Percentiles rank a stretch among this genome's conserved stretches.
Conservation (phyloP, 2,113 vertebrate genomes). For the Atractosteus spatula region DNA sequence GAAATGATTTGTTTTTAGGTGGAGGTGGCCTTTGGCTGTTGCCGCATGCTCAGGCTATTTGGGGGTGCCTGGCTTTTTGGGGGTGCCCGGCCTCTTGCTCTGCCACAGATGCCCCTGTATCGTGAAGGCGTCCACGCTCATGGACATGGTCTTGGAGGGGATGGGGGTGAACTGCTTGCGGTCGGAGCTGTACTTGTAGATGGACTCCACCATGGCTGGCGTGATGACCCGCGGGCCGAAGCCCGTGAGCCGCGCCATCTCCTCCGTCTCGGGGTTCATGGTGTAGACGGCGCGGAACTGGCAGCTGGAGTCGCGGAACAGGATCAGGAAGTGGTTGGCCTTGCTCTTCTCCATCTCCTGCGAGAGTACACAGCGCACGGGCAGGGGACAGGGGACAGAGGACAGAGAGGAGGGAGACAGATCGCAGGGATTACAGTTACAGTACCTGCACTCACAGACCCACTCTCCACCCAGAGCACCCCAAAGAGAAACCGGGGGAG, state of each 20-base stretch:
- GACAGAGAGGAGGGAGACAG: not conserved
- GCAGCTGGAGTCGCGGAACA: conserved; percentile 86
- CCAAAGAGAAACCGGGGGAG: no score
- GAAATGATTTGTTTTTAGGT: conserved; percentile 31
- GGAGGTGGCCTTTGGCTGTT: conserved; percentile 19
- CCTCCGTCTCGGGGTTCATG: conserved; percentile 78
- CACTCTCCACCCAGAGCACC: no score
- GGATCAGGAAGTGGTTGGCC: conserved; percentile 89
- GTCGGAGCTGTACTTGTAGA: conserved; percentile 92
- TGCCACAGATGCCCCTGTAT: conserved; percentile 88
- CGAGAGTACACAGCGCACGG: not conserved
- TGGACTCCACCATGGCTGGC: conserved; percentile 78
- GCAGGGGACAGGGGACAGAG: not conserved
- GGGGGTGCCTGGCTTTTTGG: conserved; percentile 81
- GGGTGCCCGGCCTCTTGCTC: conserved; percentile 78
- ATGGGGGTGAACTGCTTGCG: conserved; percentile 89
- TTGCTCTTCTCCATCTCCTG: conserved; percentile 85
- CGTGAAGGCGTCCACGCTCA: conserved; percentile 90
- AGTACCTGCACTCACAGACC: not conserved
- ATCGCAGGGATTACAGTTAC: not conserved
- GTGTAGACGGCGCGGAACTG: conserved; percentile 89
- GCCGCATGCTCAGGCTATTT: conserved; percentile 52
- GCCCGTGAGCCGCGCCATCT: conserved; percentile 77
- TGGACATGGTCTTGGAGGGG: conserved; percentile 91
- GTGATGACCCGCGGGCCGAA: conserved; percentile 74